Evolutionary conservation across 2,888 invertebrate species (phyloP).

Genomic region (Rotaria magnacalcarata): DNA sequence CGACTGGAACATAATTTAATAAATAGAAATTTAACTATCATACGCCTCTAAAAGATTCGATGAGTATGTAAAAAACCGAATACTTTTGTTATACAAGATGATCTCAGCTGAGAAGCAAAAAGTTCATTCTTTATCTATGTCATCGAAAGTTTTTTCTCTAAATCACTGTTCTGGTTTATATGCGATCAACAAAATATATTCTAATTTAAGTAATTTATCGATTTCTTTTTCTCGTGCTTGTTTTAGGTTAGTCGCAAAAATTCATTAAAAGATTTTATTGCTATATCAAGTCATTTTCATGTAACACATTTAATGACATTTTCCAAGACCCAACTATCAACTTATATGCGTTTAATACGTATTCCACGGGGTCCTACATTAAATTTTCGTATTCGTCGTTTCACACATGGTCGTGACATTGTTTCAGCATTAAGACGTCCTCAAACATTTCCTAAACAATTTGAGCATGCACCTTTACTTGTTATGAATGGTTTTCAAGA

Average conservation of each 20-base stretch:
- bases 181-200: no score
- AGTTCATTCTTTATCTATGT: no score
- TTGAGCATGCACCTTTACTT: slow-evolving; percentile 80
- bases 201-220: no score
- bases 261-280: slow-evolving; percentile 88
- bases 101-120: no score
- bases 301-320: slow-evolving; percentile 87
- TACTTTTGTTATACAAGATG: no score
- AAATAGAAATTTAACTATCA: no score
- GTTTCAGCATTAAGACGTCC: slow-evolving; percentile 78
- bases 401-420: slow-evolving; percentile 38
- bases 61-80: no score
- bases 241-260: slow-evolving; percentile 74
- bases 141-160: no score
- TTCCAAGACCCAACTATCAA: slow-evolving; percentile 75
- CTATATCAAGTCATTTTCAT: slow-evolving; percentile 80
- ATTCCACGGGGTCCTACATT: slow-evolving; percentile 87
- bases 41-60: no score
- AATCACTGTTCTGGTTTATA: no score
- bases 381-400: slow-evolving; percentile 70
- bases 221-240: slow-evolving; percentile 59
- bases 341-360: slow-evolving; percentile 75
- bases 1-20: no score
- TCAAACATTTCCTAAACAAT: slow-evolving; percentile 64
- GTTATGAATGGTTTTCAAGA: slow-evolving; percentile 67